phyloP scores from a whole-genome alignment of 1,140 invertebrate genomes.

The Scaptomyza hsui region DNA sequence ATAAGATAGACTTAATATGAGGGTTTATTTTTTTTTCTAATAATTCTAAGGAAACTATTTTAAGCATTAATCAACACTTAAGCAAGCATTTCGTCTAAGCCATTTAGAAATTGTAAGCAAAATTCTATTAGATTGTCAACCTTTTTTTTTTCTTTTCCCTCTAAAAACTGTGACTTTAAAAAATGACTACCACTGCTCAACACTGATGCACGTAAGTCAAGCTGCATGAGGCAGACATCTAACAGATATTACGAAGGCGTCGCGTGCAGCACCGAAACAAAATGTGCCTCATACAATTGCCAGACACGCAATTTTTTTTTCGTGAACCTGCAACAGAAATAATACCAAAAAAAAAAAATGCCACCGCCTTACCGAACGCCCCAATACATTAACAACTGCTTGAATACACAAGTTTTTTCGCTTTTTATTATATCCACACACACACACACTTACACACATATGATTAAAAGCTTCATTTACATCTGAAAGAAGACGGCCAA shows the following conservation, averaged over 20 bases:
- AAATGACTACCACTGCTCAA: conserved; percentile 9
- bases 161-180: background rate
- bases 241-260: conserved; percentile 35
- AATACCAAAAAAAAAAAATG: conserved; percentile 10
- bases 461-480: conserved; percentile 74
- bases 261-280: conserved; percentile 55
- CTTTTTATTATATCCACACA: conserved; percentile 23
- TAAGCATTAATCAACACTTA: background rate
- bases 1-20: too few relatives aligned
- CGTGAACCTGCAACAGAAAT: conserved; percentile 13
- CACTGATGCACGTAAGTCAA: conserved; percentile 19
- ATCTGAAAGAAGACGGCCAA: conserved; percentile 32
- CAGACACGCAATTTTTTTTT: conserved; percentile 64
- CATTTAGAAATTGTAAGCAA: background rate
- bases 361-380: conserved; percentile 35
- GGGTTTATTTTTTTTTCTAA: too few relatives aligned
- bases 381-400: conserved; percentile 72
- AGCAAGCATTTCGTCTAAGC: background rate
- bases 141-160: background rate
- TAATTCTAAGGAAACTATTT: background rate
- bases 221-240: conserved; percentile 23
- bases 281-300: conserved; percentile 56
- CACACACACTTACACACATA: conserved; percentile 14
- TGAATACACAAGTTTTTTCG: conserved; percentile 72
- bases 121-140: background rate